Evolutionary conservation across 37 sponge, comb jelly and placozoan species (phyloP).

Genomic region (Bolinopsis microptera): DNA sequence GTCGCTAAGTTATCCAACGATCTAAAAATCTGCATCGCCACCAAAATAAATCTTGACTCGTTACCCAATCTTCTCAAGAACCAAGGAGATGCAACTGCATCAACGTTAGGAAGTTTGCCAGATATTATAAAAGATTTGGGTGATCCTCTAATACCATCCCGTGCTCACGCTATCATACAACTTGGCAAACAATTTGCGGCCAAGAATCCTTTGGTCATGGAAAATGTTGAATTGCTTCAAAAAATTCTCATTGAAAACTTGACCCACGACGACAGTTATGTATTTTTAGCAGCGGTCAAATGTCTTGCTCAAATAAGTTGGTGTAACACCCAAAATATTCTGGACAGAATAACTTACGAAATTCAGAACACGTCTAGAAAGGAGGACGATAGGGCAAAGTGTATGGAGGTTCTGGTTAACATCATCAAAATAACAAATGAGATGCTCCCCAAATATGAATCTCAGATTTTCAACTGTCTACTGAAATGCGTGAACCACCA

Average conservation of each 20-base stretch:
- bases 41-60: slow-evolving; percentile 26
- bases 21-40: slow-evolving; percentile 45
- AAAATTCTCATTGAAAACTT: slow-evolving; percentile 23
- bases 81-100: background rate
- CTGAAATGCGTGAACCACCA: background rate
- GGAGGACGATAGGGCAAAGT: slow-evolving; percentile 46
- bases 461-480: slow-evolving; percentile 51
- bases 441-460: background rate
- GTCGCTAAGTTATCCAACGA: background rate
- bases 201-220: background rate
- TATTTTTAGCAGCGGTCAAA: slow-evolving; percentile 32
- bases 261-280: slow-evolving; percentile 52
- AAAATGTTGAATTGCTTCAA: background rate
- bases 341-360: background rate
- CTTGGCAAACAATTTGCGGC: slow-evolving; percentile 27
- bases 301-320: slow-evolving; percentile 35
- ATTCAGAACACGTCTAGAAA: background rate
- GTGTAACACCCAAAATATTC: background rate
- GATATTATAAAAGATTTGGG: slow-evolving; percentile 35
- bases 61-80: background rate
- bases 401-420: slow-evolving; percentile 58
- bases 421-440: slow-evolving; percentile 49
- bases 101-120: background rate
- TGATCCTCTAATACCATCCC: slow-evolving; percentile 49
- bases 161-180: slow-evolving; percentile 53